Conservation (phyloP, 2,113 vertebrate species). For the Pao palembangensis region DNA sequence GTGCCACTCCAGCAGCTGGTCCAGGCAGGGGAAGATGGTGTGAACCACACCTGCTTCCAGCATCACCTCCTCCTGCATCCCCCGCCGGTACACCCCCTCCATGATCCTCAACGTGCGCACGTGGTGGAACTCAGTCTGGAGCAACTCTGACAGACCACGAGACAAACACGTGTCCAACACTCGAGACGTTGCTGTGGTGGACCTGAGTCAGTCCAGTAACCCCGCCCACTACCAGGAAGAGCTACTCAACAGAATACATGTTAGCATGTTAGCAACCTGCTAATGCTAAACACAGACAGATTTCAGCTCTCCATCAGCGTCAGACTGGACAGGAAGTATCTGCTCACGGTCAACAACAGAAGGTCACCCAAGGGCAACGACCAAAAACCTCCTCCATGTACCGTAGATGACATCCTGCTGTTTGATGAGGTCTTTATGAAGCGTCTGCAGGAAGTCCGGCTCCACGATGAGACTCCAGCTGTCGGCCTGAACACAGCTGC, state of each 20-base stretch:
- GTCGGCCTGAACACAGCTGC: conserved; percentile 84
- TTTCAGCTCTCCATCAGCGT: too few species aligned
- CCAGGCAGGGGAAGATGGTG: conserved; percentile 88
- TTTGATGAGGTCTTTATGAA: conserved; percentile 91
- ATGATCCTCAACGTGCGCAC: conserved; percentile 90
- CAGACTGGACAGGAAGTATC: too few species aligned
- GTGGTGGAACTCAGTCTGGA: conserved; percentile 92
- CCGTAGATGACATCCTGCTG: conserved; percentile 94
- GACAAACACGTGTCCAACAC: not conserved
- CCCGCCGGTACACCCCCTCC: conserved; percentile 85
- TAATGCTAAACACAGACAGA: too few species aligned
- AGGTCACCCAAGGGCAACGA: not conserved
- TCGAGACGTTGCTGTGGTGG: too few species aligned
- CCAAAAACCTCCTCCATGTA: conserved; percentile 36
- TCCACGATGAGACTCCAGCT: conserved; percentile 93
- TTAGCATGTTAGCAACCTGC: too few species aligned
- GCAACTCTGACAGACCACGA: conserved; percentile 77
- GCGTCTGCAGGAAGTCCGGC: conserved; percentile 83
- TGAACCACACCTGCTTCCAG: conserved; percentile 82
- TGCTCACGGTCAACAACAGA: not conserved
- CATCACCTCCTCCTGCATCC: conserved; percentile 89
- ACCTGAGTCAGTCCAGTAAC: too few species aligned
- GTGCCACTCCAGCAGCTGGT: conserved; percentile 86
- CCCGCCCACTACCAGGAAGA: too few species aligned
- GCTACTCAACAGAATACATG: too few species aligned